Conservation (phyloP, 2,113 vertebrate species). For the Emydura subglobosa region DNA sequence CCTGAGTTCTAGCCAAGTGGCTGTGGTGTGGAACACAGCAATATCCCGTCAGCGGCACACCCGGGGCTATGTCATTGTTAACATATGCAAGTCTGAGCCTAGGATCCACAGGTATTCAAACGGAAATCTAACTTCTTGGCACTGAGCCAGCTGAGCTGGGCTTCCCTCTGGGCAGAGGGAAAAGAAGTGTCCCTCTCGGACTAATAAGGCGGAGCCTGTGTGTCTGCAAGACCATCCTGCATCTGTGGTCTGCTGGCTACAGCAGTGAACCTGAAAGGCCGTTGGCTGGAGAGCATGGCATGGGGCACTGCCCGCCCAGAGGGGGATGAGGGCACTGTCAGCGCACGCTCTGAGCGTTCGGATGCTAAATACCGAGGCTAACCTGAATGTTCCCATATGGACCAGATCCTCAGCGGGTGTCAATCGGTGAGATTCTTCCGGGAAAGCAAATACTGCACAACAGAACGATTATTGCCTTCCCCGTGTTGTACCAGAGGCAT, state of each 20-base stretch:
- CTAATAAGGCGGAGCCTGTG: not conserved
- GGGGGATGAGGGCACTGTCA: not conserved
- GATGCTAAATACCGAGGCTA: no score
- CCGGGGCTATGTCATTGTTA: not conserved
- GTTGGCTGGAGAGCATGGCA: not conserved
- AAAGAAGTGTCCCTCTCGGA: constrained; percentile 31
- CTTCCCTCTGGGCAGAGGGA: not conserved
- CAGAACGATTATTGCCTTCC: not conserved
- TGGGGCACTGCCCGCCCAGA: not conserved
- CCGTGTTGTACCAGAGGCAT: not conserved
- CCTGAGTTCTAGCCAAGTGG: rapidly evolving
- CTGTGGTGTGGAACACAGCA: not conserved
- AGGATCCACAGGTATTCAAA: not conserved
- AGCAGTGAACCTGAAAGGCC: not conserved
- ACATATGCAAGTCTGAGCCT: not conserved
- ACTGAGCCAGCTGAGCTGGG: rapidly evolving
- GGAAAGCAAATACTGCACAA: not conserved
- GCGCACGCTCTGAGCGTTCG: no score
- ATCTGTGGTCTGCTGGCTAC: not conserved
- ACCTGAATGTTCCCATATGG: no score
- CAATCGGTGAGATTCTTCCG: not conserved
- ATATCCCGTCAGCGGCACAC: not conserved
- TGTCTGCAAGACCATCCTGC: not conserved
- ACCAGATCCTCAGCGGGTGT: not conserved
- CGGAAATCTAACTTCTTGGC: not conserved